Percentiles rank a stretch among this genome's conserved stretches.
Evolutionary conservation across 2,797 vertebrate genomes (phyloP).

Genomic region (Natrix natrix): DNA sequence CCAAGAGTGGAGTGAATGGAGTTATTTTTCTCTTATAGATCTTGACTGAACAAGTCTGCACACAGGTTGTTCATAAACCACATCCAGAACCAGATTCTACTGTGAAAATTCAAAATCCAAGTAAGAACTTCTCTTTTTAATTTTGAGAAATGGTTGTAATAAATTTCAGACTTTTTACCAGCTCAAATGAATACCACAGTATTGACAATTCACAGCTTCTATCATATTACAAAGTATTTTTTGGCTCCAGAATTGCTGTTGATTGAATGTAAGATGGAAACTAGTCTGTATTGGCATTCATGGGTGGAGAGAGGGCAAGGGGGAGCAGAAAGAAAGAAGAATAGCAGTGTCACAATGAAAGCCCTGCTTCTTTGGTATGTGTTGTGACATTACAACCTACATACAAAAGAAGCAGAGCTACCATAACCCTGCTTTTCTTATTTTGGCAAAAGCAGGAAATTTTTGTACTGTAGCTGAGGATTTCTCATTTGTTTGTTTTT

Average conservation of each 20-base stretch:
- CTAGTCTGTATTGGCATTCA: neutral
- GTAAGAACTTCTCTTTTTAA: conserved; percentile 74
- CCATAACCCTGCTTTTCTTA: neutral
- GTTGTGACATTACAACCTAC: neutral
- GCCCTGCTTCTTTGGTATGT: neutral
- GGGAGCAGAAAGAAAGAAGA: neutral
- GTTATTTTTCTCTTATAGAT: conserved; percentile 78
- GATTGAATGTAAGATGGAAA: neutral
- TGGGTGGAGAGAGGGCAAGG: neutral
- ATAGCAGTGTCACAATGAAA: neutral
- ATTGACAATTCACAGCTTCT: neutral
- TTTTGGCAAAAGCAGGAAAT: neutral
- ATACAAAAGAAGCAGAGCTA: neutral
- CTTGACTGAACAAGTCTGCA: conserved; percentile 98
- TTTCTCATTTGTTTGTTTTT: neutral
- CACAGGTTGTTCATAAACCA: conserved; percentile 97
- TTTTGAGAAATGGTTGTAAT: conserved; percentile 22
- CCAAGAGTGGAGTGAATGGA: conserved; percentile 31
- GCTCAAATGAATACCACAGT: neutral
- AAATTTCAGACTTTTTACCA: conserved; percentile 6
- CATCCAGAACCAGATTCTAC: conserved; percentile 97
- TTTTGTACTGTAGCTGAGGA: neutral
- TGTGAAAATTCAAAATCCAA: conserved; percentile 99
- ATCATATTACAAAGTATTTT: neutral
- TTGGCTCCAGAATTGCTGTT: neutral